phyloP scores from a whole-genome alignment of 92 coral and sea anemone genomes.

The Umimayanthus chanpuru region DNA sequence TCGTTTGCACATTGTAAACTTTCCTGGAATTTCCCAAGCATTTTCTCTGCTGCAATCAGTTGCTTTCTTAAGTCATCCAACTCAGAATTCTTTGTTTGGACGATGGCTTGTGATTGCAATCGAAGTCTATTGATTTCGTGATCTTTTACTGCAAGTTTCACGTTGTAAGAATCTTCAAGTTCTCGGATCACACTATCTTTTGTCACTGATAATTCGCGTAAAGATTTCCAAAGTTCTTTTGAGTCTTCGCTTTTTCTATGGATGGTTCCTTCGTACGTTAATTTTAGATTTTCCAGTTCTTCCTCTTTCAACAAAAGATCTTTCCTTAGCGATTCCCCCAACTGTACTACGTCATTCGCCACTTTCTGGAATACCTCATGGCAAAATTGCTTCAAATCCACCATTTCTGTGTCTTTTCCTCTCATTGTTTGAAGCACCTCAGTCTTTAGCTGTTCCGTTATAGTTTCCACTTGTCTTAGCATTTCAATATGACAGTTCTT shows the following conservation, averaged over 20 bases:
- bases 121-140: slow-evolving; percentile 26
- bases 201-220: slow-evolving; percentile 24
- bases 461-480: not conserved
- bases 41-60: not conserved
- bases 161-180: not conserved
- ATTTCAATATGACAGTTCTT: not conserved
- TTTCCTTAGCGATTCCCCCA: slow-evolving; percentile 23
- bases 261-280: not conserved
- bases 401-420: slow-evolving; percentile 20
- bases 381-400: slow-evolving; percentile 27
- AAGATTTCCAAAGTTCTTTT: slow-evolving; percentile 16
- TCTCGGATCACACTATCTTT: slow-evolving; percentile 6
- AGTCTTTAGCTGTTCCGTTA: not conserved
- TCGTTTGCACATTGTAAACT: not conserved
- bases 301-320: slow-evolving; percentile 29
- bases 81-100: not conserved
- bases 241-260: slow-evolving; percentile 10
- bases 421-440: not conserved
- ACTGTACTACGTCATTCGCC: slow-evolving; percentile 17
- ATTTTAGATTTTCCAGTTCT: slow-evolving; percentile 10
- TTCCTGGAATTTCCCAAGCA: not conserved
- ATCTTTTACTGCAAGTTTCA: slow-evolving; percentile 3
- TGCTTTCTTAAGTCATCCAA: not conserved
- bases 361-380: slow-evolving; percentile 34
- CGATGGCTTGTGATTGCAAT: not conserved